phyloP scores from a whole-genome alignment of 2,113 vertebrate genomes.

The Odocoileus hemionus region DNA sequence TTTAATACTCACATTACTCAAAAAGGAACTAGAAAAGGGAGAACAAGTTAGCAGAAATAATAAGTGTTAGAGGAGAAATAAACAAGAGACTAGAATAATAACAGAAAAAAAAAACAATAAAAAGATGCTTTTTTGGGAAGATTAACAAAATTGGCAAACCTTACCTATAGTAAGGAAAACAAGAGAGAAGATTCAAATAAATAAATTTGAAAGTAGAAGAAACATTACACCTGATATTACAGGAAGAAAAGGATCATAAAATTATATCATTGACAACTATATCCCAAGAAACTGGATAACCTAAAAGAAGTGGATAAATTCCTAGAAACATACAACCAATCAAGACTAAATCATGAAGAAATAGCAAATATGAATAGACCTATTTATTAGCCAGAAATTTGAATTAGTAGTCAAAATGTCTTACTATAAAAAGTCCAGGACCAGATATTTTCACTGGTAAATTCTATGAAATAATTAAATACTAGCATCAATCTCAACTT shows the following conservation, averaged over 20 bases:
- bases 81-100: background rate
- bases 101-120: background rate
- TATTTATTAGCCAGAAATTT: background rate
- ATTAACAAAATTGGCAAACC: background rate
- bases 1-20: background rate
- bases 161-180: background rate
- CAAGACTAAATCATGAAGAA: background rate
- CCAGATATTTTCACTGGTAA: background rate
- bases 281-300: background rate
- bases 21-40: background rate
- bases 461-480: background rate
- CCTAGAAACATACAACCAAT: background rate
- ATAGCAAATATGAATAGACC: background rate
- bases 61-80: background rate
- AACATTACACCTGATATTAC: background rate
- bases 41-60: background rate
- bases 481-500: background rate
- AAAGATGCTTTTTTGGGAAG: background rate
- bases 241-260: background rate
- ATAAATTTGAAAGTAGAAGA: background rate
- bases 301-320: background rate
- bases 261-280: background rate
- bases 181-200: background rate
- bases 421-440: background rate
- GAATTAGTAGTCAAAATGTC: background rate